Base-by-base conservation (phyloP, 2,113 vertebrate genomes). In the Mesoclemmys tuberculata region DNA sequence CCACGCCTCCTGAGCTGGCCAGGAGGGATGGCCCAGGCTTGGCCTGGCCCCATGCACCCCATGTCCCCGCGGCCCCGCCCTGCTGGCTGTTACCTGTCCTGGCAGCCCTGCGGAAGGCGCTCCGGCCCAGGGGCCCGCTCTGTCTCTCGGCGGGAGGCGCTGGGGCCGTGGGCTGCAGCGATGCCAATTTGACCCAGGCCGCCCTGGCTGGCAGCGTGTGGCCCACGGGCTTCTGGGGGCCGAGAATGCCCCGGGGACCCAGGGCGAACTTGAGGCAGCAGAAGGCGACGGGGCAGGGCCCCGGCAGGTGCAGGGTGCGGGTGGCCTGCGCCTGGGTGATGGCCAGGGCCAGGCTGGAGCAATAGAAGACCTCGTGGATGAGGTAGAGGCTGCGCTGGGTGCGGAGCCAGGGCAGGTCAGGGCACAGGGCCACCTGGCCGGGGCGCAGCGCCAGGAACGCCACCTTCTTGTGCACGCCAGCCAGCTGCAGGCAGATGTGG, bases 181-280 rank as follows among this genome's bases (percentile, higher is more conserved):
- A 18, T 0, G 90, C 88, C 82, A 89, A 92, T 88, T 96, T 90
- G 71, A 96, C 71, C 98, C 98, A 98, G 52, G 82, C 90, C 35
- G 92, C 97, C 31, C 87, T 84, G n/a, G 93, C 92, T 9, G 94
- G 97, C 79, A 97, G 7, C 78, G 83, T 85, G 54, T 93, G 94
- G 74, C 94, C 97, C 68, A 93, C 85, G 52, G 94, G 82, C 48
- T 96, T 95, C 74, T 97, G 96, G 82, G 96, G 95, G 80, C 97
- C 98, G 44, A 98, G 92, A 35, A 96, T 75, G n/a, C 97, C 97
- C 44, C 94, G 97, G 81, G 96, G 84, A 49, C 94, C 89, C 83
- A 98, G 93, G 90, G 96, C 94, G 55, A 98, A 97, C 95, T 97
- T 97, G 77, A 98, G 96, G 92, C 98, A 98, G 82, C 93, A 93